Conservation (phyloP, 2,888 invertebrate species). For the Globia sparganii region DNA sequence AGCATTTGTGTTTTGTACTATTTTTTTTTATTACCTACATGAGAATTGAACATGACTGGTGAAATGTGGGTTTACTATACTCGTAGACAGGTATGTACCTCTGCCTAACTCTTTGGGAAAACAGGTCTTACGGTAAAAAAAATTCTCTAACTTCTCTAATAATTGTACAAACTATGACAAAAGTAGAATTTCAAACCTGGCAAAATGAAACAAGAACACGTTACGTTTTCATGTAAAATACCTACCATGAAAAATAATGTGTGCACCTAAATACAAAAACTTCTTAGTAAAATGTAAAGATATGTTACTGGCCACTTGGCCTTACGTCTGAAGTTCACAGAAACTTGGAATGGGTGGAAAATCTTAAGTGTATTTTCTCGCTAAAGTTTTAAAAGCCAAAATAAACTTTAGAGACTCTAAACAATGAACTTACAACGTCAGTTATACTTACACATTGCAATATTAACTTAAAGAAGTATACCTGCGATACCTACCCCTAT, state of each 20-base stretch:
- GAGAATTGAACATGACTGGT: no score
- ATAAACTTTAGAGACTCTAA: conserved; percentile 40
- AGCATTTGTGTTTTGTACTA: not conserved
- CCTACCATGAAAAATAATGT: not conserved
- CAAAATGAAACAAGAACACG: not conserved
- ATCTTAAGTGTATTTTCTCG: conserved; percentile 54
- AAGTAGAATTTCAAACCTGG: not conserved
- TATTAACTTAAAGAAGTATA: conserved; percentile 7
- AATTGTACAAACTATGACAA: not conserved
- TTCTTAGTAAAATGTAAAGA: conserved; percentile 40
- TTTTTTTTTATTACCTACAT: not conserved
- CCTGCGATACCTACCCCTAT: no score
- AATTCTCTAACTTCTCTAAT: not conserved
- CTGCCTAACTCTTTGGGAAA: no score
- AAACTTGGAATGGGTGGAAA: conserved; percentile 51
- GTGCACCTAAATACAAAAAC: conserved; percentile 12
- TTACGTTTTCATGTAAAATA: not conserved
- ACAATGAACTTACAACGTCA: conserved; percentile 48
- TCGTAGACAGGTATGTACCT: no score
- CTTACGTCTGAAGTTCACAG: conserved; percentile 40
- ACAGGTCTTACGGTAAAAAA: not conserved
- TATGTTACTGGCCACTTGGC: conserved; percentile 49
- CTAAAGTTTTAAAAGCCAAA: conserved; percentile 59
- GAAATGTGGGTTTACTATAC: not conserved
- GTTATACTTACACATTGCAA: conserved; percentile 26